phyloP scores from a whole-genome alignment of 92 coral and sea anemone genomes.

The Porites divaricata region DNA sequence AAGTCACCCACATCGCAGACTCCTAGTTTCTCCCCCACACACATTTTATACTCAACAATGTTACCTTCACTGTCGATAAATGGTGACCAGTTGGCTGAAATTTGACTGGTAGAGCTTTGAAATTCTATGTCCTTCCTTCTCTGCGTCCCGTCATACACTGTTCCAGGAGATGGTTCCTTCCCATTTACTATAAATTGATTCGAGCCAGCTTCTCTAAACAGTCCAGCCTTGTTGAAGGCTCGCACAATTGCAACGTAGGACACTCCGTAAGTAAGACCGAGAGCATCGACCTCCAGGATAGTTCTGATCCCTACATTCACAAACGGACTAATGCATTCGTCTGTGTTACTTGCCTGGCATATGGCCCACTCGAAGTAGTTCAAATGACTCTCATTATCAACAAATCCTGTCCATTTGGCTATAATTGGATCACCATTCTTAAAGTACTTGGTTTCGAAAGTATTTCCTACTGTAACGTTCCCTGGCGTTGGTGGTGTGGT shows the following conservation, averaged over 20 bases:
- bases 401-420: conserved; percentile 71
- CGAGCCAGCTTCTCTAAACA: conserved; percentile 51
- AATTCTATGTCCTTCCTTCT: conserved; percentile 34
- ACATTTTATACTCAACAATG: conserved; percentile 65
- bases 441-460: conserved; percentile 51
- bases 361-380: conserved; percentile 76
- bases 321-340: conserved; percentile 58
- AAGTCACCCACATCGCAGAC: conserved; percentile 69
- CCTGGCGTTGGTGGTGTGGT: conserved; percentile 78
- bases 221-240: conserved; percentile 75
- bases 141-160: conserved; percentile 57
- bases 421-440: conserved; percentile 55
- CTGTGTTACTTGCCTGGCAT: conserved; percentile 52
- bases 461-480: conserved; percentile 53
- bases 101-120: conserved; percentile 67
- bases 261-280: conserved; percentile 64
- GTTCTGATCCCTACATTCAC: conserved; percentile 60
- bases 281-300: conserved; percentile 47
- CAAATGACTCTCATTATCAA: conserved; percentile 73
- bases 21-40: conserved; percentile 70
- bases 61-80: conserved; percentile 72
- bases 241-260: conserved; percentile 62
- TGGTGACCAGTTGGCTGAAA: conserved; percentile 80
- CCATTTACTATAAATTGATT: conserved; percentile 54
- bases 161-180: conserved; percentile 68